These are phyloP conservation scores for human (Homo sapiens) DNA, from an alignment of 2,113 vertebrate species.

Conservation along the genomic window GRCh38 chr1:108755501-108756000, in stretches of 20 bases:
- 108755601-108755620: neutral
- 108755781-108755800: neutral
- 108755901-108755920: constrained; percentile 2
- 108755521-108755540: neutral
- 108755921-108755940: neutral
- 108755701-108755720: neutral
- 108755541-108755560: neutral
- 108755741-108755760: neutral
- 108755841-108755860: neutral
- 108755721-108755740: neutral
- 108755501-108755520: neutral
- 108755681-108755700: neutral
- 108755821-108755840: neutral
- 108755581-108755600: neutral
- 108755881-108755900: neutral
- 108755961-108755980: neutral
- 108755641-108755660: neutral
- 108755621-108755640: neutral
- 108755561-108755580: neutral
- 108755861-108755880: neutral
- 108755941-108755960: neutral
- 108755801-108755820: constrained; percentile 10
- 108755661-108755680: neutral
- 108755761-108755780: neutral
- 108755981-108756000: constrained; percentile 3